Conservation (phyloP, 2,113 vertebrate species). For the Tursiops truncatus region DNA sequence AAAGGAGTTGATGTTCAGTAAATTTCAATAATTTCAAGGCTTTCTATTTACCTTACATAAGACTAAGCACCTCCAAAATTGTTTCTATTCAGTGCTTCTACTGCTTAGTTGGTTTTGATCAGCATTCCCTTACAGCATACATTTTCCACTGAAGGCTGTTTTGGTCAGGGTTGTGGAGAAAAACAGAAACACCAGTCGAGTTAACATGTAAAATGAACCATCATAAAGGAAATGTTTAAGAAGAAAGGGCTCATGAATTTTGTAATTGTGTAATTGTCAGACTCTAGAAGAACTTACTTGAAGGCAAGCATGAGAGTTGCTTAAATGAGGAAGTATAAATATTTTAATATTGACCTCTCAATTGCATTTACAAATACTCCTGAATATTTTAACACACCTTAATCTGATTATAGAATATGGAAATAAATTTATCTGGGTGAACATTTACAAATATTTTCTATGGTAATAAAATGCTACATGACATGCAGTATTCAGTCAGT, state of each 20-base stretch:
- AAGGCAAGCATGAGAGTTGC: not conserved
- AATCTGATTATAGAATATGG: not conserved
- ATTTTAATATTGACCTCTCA: not conserved
- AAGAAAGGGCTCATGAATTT: not conserved
- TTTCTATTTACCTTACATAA: not conserved
- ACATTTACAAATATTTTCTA: not conserved
- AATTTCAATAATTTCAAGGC: not conserved
- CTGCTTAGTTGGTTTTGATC: not conserved
- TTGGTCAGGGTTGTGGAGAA: not conserved
- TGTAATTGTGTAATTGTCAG: not conserved
- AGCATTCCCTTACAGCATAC: not conserved
- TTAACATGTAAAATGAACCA: not conserved
- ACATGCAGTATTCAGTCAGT: not conserved
- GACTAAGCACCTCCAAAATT: not conserved
- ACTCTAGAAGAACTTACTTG: not conserved
- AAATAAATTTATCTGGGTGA: not conserved
- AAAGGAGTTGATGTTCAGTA: not conserved
- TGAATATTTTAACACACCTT: not conserved
- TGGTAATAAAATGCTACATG: not conserved
- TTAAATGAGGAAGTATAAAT: not conserved
- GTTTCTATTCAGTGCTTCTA: not conserved
- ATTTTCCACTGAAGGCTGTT: not conserved
- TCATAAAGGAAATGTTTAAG: not conserved
- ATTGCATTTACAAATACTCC: not conserved
- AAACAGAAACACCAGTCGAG: not conserved